These are phyloP conservation scores for Phocoena phocoena DNA, from an alignment of 2,113 vertebrate species.

Conservation along the genomic window DNA sequence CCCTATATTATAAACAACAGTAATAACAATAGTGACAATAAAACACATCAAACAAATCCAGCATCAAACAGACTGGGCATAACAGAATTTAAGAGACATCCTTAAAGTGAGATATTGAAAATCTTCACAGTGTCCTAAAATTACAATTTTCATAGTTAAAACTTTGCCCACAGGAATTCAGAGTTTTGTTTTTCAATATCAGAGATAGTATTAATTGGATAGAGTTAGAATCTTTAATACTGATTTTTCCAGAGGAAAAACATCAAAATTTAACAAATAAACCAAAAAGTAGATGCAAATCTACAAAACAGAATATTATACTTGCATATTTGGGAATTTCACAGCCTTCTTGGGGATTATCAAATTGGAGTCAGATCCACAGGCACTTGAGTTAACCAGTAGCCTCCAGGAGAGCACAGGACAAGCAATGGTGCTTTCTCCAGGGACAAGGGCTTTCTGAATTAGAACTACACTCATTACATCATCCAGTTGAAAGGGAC, in stretches of 20 bases:
- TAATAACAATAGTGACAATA: neutral
- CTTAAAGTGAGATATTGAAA: neutral
- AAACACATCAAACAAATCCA: neutral
- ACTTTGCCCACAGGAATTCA: neutral
- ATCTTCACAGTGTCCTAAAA: neutral
- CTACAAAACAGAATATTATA: neutral
- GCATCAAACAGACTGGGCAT: neutral
- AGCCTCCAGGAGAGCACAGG: neutral
- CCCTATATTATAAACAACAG: neutral
- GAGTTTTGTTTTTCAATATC: constrained; percentile 25
- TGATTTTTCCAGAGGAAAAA: constrained; percentile 6
- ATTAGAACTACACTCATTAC: neutral
- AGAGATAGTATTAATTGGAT: neutral
- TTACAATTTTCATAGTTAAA: neutral
- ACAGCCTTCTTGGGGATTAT: neutral
- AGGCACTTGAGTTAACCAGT: neutral
- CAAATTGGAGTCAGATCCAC: neutral
- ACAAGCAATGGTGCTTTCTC: neutral
- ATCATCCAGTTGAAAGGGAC: neutral
- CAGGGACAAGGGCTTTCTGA: neutral
- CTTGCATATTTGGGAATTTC: neutral
- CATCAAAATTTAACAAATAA: constrained; percentile 10
- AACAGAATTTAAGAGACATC: neutral
- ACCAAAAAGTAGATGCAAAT: neutral
- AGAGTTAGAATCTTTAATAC: neutral